These are phyloP conservation scores for Paradisaea rubra DNA, from an alignment of 2,113 vertebrate genomes.

Conservation along the genomic window DNA sequence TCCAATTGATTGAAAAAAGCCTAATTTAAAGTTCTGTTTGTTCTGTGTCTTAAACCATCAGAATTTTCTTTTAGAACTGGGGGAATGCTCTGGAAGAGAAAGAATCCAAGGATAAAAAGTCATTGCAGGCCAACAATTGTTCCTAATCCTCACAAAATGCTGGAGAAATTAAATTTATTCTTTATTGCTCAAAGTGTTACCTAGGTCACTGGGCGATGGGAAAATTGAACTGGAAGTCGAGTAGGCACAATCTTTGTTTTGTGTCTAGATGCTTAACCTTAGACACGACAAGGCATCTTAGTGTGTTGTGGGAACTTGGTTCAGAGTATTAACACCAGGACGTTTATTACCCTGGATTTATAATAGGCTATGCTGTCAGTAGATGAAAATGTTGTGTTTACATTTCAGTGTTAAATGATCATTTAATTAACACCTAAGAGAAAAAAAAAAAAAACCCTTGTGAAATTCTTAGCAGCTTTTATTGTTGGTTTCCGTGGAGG, in stretches of 20 bases:
- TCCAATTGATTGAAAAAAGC: constrained; percentile 82
- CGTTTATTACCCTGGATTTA: constrained; percentile 77
- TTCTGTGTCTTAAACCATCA: constrained; percentile 85
- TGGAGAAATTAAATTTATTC: constrained; percentile 90
- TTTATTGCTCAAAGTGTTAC: constrained; percentile 83
- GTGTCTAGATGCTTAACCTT: constrained; percentile 86
- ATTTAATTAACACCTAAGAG: constrained; percentile 84
- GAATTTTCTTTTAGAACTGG: constrained; percentile 73
- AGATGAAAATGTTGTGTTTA: constrained; percentile 80
- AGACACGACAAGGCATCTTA: constrained; percentile 76
- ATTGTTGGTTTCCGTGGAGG: constrained; percentile 76
- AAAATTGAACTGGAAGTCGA: constrained; percentile 81
- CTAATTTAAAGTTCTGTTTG: constrained; percentile 88
- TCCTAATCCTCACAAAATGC: constrained; percentile 88
- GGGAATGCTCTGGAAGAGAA: constrained; percentile 75
- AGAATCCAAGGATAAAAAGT: constrained; percentile 80
- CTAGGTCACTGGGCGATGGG: constrained; percentile 87
- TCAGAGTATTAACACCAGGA: constrained; percentile 74
- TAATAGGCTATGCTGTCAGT: constrained; percentile 78
- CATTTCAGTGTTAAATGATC: constrained; percentile 82
- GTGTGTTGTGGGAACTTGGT: constrained; percentile 80
- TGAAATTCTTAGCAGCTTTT: constrained; percentile 77
- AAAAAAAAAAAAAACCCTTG: constrained; percentile 36
- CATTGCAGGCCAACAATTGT: constrained; percentile 81
- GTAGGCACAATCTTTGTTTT: constrained; percentile 82